phyloP scores from a whole-genome alignment of 2,797 vertebrate species.

The Phyllotis vaccarum region DNA sequence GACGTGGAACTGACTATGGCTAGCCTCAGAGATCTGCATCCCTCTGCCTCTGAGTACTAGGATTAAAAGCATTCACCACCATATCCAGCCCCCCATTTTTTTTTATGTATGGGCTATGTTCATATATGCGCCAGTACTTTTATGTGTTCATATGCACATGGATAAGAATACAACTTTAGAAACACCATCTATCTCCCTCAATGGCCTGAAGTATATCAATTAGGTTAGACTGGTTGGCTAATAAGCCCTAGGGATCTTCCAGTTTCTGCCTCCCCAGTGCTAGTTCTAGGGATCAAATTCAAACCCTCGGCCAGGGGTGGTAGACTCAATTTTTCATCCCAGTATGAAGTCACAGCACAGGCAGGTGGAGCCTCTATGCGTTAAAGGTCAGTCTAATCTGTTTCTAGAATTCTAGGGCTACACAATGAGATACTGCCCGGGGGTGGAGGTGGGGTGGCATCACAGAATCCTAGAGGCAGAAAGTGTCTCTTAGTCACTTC shows the following conservation, averaged over 20 bases:
- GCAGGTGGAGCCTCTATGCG: background rate
- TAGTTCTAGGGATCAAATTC: background rate
- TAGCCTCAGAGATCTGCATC: background rate
- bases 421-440: background rate
- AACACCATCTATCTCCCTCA: background rate
- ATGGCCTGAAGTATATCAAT: background rate
- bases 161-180: background rate
- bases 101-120: background rate
- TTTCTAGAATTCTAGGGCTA: background rate
- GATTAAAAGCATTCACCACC: background rate
- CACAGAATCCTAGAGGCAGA: too few species aligned
- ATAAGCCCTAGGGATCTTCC: background rate
- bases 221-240: background rate
- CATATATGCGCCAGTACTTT: background rate
- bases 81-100: background rate
- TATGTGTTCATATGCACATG: background rate
- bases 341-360: background rate
- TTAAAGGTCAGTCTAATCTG: background rate
- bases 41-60: background rate
- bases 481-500: background rate
- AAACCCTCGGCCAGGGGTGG: background rate
- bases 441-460: too few species aligned
- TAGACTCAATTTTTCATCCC: background rate
- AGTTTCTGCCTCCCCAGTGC: background rate
- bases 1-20: background rate